Conservation (phyloP, 1,140 invertebrate genomes). For the Drosophila truncata region DNA sequence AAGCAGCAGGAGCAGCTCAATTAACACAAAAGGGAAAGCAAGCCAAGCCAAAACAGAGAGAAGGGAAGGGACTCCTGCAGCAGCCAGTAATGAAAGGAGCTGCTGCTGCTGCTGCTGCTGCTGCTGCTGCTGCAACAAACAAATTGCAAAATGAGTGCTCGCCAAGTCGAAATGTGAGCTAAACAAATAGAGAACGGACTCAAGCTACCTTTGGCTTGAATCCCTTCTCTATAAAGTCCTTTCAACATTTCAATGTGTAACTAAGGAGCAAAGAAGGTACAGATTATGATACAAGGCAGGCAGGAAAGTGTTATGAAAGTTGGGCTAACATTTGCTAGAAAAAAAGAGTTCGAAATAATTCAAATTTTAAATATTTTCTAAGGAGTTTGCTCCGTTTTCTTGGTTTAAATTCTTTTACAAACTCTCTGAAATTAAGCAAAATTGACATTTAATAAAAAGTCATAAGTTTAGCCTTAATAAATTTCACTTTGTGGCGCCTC, state of each 20-base stretch:
- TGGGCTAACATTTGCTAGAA: too few species aligned
- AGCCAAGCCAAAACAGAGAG: constrained; percentile 16
- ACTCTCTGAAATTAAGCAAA: too few species aligned
- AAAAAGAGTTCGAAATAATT: neutral
- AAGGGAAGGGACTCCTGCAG: constrained; percentile 14
- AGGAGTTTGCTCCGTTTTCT: too few species aligned
- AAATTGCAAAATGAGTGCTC: constrained; percentile 61
- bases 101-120: constrained; percentile 1
- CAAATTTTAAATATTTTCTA: too few species aligned
- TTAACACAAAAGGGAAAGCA: constrained; percentile 37
- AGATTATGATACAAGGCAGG: neutral
- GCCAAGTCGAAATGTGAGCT: constrained; percentile 49
- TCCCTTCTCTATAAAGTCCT: constrained; percentile 24
- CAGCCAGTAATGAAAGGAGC: constrained; percentile 48
- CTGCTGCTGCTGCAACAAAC: constrained; percentile 32
- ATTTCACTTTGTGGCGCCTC: constrained; percentile 46
- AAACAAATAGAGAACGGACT: constrained; percentile 52
- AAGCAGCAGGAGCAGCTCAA: constrained; percentile 45
- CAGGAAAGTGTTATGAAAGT: neutral
- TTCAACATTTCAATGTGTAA: constrained; percentile 24
- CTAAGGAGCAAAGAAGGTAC: neutral
- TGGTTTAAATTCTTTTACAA: neutral
- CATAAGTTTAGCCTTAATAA: constrained; percentile 12
- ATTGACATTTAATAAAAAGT: neutral
- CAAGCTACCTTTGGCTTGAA: constrained; percentile 11